These are phyloP conservation scores for Acridotheres tristis DNA, from an alignment of 2,797 vertebrate genomes.

Conservation along the genomic window DNA sequence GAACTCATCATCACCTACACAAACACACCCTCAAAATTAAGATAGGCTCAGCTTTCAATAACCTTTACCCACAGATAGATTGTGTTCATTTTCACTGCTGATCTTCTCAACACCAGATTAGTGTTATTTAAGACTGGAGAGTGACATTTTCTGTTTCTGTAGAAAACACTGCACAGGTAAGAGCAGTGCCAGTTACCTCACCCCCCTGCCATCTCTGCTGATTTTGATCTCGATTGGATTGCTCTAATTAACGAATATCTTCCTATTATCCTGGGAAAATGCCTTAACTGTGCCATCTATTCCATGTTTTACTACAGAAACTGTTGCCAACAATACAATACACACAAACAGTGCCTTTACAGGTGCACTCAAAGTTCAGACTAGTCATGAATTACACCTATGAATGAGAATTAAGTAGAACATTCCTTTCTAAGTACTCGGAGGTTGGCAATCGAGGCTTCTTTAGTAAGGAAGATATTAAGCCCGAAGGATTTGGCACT, in stretches of 20 bases:
- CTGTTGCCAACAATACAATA: conserved; percentile 37
- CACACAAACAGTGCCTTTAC: conserved; percentile 41
- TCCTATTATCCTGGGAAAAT: background rate
- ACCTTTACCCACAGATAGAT: background rate
- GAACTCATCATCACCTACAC: conserved; percentile 23
- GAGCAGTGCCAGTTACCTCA: conserved; percentile 2
- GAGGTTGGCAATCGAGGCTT: conserved; percentile 4
- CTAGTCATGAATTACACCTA: conserved; percentile 34
- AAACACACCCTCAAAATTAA: conserved; percentile 1
- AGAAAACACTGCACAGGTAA: background rate
- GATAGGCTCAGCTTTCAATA: conserved; percentile 22
- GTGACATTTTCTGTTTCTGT: conserved; percentile 22
- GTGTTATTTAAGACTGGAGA: background rate
- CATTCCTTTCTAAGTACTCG: conserved; percentile 64
- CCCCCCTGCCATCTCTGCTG: background rate
- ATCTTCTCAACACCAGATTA: background rate
- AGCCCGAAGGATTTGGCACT: conserved; percentile 56
- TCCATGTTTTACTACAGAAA: background rate
- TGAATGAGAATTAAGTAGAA: conserved; percentile 57
- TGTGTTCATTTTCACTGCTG: background rate
- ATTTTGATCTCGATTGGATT: conserved; percentile 6
- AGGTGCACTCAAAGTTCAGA: conserved; percentile 67
- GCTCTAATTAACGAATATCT: conserved; percentile 14
- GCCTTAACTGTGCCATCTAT: background rate
- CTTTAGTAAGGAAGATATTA: conserved; percentile 40